These are phyloP conservation scores for Saccostrea cuccullata DNA, from an alignment of 1,140 invertebrate genomes.

Conservation along the genomic window DNA sequence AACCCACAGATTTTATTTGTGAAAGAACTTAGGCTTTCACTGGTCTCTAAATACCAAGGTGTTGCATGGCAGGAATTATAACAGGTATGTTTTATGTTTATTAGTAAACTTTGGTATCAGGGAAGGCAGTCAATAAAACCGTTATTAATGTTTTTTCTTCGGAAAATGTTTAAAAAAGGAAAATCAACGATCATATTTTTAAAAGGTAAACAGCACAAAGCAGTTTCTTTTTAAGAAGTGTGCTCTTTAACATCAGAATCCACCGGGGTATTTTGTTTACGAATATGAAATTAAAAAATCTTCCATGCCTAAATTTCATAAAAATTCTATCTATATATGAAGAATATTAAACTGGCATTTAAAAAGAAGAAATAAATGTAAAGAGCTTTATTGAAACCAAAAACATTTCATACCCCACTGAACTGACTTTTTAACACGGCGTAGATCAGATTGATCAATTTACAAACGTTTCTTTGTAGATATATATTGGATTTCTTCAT, in stretches of 20 bases:
- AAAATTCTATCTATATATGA: not conserved
- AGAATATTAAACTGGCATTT: not conserved
- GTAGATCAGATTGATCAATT: not conserved
- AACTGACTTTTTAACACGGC: constrained; percentile 9
- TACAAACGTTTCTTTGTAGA: not conserved
- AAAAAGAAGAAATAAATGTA: not conserved
- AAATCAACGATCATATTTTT: not conserved
- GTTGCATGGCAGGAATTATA: not conserved
- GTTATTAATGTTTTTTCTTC: not conserved
- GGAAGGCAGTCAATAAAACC: not conserved
- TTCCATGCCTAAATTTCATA: not conserved
- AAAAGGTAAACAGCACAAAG: not conserved
- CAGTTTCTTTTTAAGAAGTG: not conserved
- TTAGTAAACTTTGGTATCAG: no score
- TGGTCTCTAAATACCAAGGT: not conserved
- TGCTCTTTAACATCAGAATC: not conserved
- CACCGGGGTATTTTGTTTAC: not conserved
- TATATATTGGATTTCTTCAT: not conserved
- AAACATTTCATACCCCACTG: constrained; percentile 23
- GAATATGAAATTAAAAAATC: not conserved
- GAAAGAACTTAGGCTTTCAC: constrained; percentile 21
- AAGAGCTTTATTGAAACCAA: not conserved
- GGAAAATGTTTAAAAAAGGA: not conserved
- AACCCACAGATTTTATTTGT: constrained; percentile 8
- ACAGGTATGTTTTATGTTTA: not conserved